phyloP scores from a whole-genome alignment of 2,113 vertebrate genomes.

The Apus apus region DNA sequence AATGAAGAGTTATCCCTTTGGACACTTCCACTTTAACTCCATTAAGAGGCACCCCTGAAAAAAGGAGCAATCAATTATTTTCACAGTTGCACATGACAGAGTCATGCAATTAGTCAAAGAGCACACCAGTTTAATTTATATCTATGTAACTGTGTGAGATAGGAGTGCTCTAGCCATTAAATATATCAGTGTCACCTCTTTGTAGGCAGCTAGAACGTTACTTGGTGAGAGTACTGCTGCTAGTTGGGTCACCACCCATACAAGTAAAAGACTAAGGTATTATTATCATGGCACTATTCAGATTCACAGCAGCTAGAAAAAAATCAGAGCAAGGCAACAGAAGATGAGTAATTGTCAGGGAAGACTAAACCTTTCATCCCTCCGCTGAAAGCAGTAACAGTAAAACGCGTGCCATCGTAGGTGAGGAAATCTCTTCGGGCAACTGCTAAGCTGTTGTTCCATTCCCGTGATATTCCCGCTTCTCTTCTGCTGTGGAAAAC shows the following conservation, averaged over 20 bases:
- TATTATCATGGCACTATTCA: neutral
- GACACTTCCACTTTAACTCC: conserved; percentile 63
- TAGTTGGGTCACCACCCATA: rapidly evolving
- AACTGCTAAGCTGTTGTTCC: conserved; percentile 18
- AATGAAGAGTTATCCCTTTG: conserved; percentile 45
- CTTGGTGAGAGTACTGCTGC: neutral
- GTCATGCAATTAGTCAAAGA: neutral
- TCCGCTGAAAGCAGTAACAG: conserved; percentile 52
- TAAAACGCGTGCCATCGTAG: neutral
- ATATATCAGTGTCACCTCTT: neutral
- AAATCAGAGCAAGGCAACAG: neutral
- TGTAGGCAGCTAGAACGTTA: neutral
- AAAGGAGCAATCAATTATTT: neutral
- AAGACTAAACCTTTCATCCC: conserved; percentile 55
- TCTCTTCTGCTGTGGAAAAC: conserved; percentile 9
- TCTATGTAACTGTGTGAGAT: neutral
- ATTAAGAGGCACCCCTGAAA: conserved; percentile 49
- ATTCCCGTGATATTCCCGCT: neutral
- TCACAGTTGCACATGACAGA: neutral
- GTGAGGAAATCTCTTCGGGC: conserved; percentile 53
- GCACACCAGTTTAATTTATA: neutral
- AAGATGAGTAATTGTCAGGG: neutral
- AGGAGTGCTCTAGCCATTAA: neutral
- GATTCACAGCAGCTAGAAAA: neutral
- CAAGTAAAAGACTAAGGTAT: rapidly evolving